Conservation (phyloP, 2,113 vertebrate genomes). For the Tautogolabrus adspersus region DNA sequence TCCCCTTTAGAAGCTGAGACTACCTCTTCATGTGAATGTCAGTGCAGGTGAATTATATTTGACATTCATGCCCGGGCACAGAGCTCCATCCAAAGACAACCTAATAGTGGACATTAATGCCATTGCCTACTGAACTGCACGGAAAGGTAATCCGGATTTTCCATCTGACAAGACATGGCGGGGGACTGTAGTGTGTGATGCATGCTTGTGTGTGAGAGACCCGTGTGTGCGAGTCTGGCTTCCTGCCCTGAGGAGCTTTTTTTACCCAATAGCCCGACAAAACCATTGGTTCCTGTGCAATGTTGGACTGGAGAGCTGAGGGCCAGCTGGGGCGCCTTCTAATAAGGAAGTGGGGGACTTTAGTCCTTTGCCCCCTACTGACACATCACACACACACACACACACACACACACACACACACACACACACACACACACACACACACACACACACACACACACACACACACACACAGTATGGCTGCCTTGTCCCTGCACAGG, state of each 20-base stretch:
- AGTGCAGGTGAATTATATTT: constrained; percentile 50
- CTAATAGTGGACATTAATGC: constrained; percentile 73
- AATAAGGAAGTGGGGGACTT: constrained; percentile 78
- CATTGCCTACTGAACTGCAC: constrained; percentile 73
- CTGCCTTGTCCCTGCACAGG: constrained; percentile 24
- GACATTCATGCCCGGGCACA: constrained; percentile 62
- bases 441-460: constrained; percentile 25
- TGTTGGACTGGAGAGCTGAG: constrained; percentile 59
- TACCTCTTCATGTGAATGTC: constrained; percentile 39
- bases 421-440: constrained; percentile 16
- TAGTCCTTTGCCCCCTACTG: constrained; percentile 60
- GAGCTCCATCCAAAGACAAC: constrained; percentile 57
- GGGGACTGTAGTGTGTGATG: constrained; percentile 34
- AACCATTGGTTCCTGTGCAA: constrained; percentile 74
- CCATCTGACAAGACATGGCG: constrained; percentile 73
- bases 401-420: constrained; percentile 3
- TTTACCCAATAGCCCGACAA: constrained; percentile 73
- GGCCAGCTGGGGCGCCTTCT: constrained; percentile 76
- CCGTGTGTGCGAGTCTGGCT: constrained; percentile 49
- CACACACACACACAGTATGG: constrained; percentile 17
- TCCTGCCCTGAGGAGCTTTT: constrained; percentile 67
- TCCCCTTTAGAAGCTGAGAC: constrained; percentile 18
- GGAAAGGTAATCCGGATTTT: constrained; percentile 79
- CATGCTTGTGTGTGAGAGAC: constrained; percentile 38
- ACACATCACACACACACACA: constrained; percentile 40